Conservation (phyloP, 2,797 vertebrate species). For the Coilia nasus region DNA sequence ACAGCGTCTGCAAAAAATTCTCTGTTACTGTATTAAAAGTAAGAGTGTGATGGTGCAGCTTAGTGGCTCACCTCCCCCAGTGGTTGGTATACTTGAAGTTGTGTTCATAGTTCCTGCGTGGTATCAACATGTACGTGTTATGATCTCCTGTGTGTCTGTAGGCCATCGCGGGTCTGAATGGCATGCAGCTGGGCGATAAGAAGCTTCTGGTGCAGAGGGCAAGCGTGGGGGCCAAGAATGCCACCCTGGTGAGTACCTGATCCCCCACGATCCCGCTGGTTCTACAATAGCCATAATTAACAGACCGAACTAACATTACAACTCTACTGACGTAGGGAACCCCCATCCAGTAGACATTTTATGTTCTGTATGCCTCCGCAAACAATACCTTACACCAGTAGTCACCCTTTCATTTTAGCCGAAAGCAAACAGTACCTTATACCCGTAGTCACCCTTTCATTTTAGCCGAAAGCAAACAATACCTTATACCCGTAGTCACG, state of each 20-base stretch:
- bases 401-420: too few species aligned
- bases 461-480: too few species aligned
- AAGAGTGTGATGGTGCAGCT: not conserved
- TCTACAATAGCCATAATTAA: not conserved
- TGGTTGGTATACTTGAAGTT: not conserved
- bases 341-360: not conserved
- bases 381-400: not conserved
- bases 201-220: conserved; percentile 93
- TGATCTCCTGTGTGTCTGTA: conserved; percentile 48
- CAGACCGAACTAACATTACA: not conserved
- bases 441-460: too few species aligned
- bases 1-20: too few species aligned
- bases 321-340: not conserved
- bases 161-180: conserved; percentile 92
- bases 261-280: not conserved
- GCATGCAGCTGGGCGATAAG: conserved; percentile 95
- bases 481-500: too few species aligned
- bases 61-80: not conserved
- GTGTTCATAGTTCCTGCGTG: not conserved
- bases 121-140: not conserved
- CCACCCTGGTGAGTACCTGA: conserved; percentile 83
- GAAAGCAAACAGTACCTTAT: too few species aligned
- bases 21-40: too few species aligned
- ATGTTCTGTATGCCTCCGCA: not conserved
- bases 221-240: conserved; percentile 93